These are phyloP conservation scores for Microcebus griseorufus DNA, from an alignment of 2,113 vertebrate species.

Conservation along the genomic window DNA sequence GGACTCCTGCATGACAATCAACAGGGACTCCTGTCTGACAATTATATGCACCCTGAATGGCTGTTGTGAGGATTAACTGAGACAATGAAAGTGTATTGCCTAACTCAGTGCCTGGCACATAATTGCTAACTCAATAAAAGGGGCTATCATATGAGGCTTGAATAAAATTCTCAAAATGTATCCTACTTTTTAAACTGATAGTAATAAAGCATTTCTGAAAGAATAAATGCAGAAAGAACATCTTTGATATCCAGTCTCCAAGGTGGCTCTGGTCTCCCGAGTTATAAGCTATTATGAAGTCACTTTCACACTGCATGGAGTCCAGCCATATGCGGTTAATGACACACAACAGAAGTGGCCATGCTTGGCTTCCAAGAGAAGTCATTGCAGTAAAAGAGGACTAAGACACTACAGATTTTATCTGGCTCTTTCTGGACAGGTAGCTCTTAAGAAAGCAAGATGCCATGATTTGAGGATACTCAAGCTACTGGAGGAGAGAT, in stretches of 20 bases:
- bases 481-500: neutral
- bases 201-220: neutral
- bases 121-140: neutral
- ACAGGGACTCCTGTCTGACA: no score
- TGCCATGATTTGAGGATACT: neutral
- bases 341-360: neutral
- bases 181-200: no score
- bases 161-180: neutral
- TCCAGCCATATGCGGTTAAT: neutral
- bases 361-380: no score
- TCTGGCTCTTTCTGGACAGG: neutral
- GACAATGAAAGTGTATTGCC: neutral
- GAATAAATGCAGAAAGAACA: neutral
- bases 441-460: neutral
- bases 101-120: neutral
- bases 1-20: no score
- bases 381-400: neutral
- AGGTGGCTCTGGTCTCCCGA: neutral
- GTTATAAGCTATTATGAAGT: neutral
- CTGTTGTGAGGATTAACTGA: neutral
- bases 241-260: neutral
- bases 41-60: neutral
- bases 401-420: neutral
- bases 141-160: neutral
- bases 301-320: neutral